Percentiles rank a stretch among this genome's conserved stretches.
Evolutionary conservation across 1,140 invertebrate species (phyloP).

Genomic region (Onthophagus taurus): DNA sequence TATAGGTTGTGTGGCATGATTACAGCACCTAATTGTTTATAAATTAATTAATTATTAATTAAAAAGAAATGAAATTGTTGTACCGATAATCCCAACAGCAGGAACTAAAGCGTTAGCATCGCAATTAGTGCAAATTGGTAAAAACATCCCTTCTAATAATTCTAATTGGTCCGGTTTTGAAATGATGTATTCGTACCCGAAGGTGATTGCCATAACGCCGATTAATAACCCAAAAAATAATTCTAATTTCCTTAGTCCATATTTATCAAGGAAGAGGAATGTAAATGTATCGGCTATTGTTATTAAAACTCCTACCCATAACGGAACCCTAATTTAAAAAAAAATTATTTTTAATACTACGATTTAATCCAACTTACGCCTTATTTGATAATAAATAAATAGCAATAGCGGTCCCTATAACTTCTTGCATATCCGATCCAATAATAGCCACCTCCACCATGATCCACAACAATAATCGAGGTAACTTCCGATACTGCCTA

Average conservation of each 20-base stretch:
- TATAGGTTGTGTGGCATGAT: constrained; percentile 96
- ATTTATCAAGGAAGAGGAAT: constrained; percentile 85
- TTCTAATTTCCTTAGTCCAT: constrained; percentile 84
- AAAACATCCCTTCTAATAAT: constrained; percentile 74
- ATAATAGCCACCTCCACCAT: constrained; percentile 95
- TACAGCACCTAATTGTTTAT: constrained; percentile 51
- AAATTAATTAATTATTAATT: neutral
- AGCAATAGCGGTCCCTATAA: constrained; percentile 86
- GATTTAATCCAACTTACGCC: constrained; percentile 51
- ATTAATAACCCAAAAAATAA: constrained; percentile 82
- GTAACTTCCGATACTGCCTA: constrained; percentile 66
- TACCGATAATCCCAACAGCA: constrained; percentile 78
- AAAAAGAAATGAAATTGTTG: constrained; percentile 3
- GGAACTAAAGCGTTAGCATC: constrained; percentile 61
- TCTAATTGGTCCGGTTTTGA: constrained; percentile 62
- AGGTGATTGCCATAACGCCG: constrained; percentile 76
- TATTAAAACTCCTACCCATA: constrained; percentile 81
- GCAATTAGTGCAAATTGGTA: constrained; percentile 73
- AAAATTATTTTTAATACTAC: neutral
- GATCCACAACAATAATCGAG: constrained; percentile 77
- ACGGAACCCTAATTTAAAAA: constrained; percentile 55
- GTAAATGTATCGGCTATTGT: constrained; percentile 88
- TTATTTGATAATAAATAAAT: constrained; percentile 78
- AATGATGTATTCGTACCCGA: constrained; percentile 81
- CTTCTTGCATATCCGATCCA: constrained; percentile 90